Conservation (phyloP, 2,888 invertebrate genomes). For the Dascillus cervinus region DNA sequence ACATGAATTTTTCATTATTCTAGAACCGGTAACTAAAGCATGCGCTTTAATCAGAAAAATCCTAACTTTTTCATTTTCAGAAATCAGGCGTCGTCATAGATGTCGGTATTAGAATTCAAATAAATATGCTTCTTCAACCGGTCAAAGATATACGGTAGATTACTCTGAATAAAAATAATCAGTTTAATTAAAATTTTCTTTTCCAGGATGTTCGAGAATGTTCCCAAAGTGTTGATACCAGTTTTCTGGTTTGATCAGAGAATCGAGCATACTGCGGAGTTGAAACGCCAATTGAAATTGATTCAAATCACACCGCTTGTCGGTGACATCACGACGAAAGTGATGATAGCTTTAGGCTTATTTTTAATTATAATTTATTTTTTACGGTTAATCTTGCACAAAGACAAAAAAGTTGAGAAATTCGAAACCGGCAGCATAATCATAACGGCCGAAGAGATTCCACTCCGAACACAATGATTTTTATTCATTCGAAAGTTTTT, state of each 20-base stretch:
- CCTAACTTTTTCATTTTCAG: constrained; percentile 41
- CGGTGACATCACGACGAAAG: neutral
- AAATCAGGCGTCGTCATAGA: constrained; percentile 69
- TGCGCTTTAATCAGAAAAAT: neutral
- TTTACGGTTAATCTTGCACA: too few species aligned
- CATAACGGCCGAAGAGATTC: constrained; percentile 11
- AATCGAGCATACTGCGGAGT: constrained; percentile 49
- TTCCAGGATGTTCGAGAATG: constrained; percentile 55
- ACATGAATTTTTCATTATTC: constrained; percentile 68
- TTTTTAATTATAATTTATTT: too few species aligned
- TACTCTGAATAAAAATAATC: too few species aligned
- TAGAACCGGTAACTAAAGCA: constrained; percentile 58
- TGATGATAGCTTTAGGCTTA: too few species aligned
- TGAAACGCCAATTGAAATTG: constrained; percentile 48
- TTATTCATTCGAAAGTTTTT: too few species aligned
- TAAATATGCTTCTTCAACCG: constrained; percentile 68
- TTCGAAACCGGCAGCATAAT: too few species aligned
- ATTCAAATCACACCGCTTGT: constrained; percentile 40
- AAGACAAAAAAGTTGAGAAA: constrained; percentile 10
- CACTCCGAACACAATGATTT: too few species aligned
- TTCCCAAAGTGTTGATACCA: constrained; percentile 62
- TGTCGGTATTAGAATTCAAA: constrained; percentile 70
- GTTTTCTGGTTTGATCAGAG: constrained; percentile 70
- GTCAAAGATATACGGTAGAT: constrained; percentile 56
- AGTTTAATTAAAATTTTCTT: constrained; percentile 4